A percentile compares a stretch with the other conserved stretches of the same genome.
These are phyloP conservation scores for Psittacara wagleri DNA, from an alignment of 2,113 vertebrate genomes.

Conservation along the genomic window DNA sequence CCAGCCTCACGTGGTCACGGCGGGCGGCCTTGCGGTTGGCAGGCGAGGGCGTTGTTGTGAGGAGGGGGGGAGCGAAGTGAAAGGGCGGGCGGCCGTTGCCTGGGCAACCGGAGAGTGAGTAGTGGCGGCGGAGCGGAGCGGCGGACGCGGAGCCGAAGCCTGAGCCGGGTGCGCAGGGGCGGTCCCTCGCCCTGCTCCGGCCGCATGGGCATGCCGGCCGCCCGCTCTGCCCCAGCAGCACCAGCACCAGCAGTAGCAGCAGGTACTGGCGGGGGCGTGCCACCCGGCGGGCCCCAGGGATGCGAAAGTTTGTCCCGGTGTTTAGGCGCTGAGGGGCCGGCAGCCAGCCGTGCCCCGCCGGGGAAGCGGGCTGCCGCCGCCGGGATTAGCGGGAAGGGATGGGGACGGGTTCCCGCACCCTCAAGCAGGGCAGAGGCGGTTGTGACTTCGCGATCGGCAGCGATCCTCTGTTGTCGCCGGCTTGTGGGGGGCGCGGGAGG, in stretches of 20 bases:
- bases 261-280: neutral
- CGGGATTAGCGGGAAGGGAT: neutral
- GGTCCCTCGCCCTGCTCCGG: neutral
- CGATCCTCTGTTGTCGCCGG: neutral
- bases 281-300: neutral
- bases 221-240: neutral
- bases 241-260: too few relatives aligned
- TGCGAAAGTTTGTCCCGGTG: neutral
- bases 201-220: neutral
- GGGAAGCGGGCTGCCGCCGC: neutral
- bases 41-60: neutral
- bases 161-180: neutral
- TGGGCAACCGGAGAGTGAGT: slow-evolving; percentile 63
- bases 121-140: slow-evolving; percentile 30
- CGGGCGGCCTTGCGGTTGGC: slow-evolving; percentile 34
- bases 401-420: neutral
- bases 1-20: slow-evolving; percentile 56
- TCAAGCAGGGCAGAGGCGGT: neutral
- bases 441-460: neutral
- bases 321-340: neutral
- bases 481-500: neutral
- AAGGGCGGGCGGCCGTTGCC: slow-evolving; percentile 64
- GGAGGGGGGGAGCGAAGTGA: neutral
- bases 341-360: neutral
- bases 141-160: neutral